Evolutionary conservation across 2,888 invertebrate species (phyloP).

Genomic region (Torymus aiolomorphi): DNA sequence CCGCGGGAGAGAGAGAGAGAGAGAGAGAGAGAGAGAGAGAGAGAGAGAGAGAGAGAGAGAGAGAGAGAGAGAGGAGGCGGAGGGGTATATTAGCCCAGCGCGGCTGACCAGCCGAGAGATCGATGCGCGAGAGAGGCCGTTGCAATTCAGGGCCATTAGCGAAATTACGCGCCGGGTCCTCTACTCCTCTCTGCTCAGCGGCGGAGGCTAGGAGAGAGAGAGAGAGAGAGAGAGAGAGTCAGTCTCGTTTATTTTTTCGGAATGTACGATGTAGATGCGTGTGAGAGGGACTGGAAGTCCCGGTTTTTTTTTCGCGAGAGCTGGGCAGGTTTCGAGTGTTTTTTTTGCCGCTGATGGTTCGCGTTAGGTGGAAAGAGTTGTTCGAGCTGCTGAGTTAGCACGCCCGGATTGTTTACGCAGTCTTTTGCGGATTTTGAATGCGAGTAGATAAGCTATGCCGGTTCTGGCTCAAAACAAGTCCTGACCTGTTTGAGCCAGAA

Average conservation of each 20-base stretch:
- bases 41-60: conserved; percentile 51
- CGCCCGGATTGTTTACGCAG: conserved; percentile 45
- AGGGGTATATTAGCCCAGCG: not conserved
- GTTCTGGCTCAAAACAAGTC: too few species aligned
- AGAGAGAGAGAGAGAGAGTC: too few species aligned
- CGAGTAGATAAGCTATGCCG: too few species aligned
- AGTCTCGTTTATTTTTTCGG: too few species aligned
- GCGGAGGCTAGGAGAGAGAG: too few species aligned
- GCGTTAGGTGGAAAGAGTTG: conserved; percentile 19
- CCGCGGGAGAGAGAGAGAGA: conserved; percentile 60
- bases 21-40: conserved; percentile 43
- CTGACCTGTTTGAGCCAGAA: too few species aligned
- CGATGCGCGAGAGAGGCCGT: conserved; percentile 23
- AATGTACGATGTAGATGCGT: too few species aligned
- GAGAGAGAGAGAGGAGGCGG: not conserved
- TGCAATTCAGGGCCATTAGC: conserved; percentile 71
- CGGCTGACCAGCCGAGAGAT: too few species aligned
- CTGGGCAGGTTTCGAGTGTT: too few species aligned
- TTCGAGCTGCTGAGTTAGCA: not conserved
- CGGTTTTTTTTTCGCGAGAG: too few species aligned
- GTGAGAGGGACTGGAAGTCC: too few species aligned
- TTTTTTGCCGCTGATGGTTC: conserved; percentile 22
- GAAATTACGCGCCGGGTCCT: conserved; percentile 69
- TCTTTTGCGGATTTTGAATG: conserved; percentile 12
- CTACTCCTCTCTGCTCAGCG: too few species aligned